Conservation (phyloP, 30 jellyfish, hydroid and myxozoan genomes). For the Chrysaora quinquecirrha region DNA sequence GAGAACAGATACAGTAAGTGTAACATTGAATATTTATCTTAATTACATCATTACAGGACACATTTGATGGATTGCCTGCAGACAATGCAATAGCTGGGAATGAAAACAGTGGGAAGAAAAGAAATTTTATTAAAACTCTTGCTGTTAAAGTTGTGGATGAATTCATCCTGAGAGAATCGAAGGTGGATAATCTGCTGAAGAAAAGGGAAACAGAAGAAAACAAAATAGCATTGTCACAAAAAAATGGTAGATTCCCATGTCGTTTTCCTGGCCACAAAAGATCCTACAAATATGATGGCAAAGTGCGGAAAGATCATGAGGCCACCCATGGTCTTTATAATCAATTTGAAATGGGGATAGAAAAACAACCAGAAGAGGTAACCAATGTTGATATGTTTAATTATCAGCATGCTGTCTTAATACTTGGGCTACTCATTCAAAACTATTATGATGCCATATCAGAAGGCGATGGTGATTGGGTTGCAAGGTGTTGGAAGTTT, state of each 20-base stretch:
- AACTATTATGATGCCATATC: slow-evolving; percentile 19
- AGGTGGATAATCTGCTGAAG: slow-evolving; percentile 8
- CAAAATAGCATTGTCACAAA: not conserved
- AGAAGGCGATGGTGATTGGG: slow-evolving; percentile 34
- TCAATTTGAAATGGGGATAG: not conserved
- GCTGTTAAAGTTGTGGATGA: not conserved
- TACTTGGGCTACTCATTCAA: slow-evolving; percentile 10
- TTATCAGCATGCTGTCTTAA: slow-evolving; percentile 43
- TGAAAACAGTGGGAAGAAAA: slow-evolving; percentile 8
- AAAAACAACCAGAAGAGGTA: not conserved
- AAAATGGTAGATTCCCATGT: slow-evolving; percentile 6
- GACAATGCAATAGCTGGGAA: not conserved
- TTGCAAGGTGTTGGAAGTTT: slow-evolving; percentile 17
- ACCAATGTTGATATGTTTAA: slow-evolving; percentile 20
- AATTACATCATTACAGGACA: not conserved
- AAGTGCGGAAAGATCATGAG: slow-evolving; percentile 13
- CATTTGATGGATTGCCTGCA: not conserved
- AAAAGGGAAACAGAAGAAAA: slow-evolving; percentile 3
- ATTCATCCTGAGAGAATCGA: slow-evolving; percentile 15
- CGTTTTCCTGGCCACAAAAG: slow-evolving; percentile 10
- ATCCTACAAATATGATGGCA: slow-evolving; percentile 14
- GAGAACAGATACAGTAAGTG: slow-evolving; percentile 16
- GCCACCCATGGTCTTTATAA: slow-evolving; percentile 3
- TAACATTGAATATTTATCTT: not conserved
- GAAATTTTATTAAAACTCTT: not conserved